These are phyloP conservation scores for Atta colombica DNA, from an alignment of 1,140 invertebrate species.

Conservation along the genomic window DNA sequence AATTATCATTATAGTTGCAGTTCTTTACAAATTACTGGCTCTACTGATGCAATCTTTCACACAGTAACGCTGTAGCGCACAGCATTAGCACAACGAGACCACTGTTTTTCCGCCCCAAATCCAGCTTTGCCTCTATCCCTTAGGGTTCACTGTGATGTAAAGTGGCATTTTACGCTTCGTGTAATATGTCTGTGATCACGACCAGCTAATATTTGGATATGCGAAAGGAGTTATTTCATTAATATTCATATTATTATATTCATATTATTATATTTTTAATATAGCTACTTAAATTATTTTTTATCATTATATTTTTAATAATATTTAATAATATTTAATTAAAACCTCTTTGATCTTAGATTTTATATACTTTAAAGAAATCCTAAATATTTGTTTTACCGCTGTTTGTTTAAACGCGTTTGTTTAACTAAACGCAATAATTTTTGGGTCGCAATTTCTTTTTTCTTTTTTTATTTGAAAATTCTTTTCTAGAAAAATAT, in stretches of 20 bases:
- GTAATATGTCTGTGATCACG: background rate
- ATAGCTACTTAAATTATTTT: too few species aligned
- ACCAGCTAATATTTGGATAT: constrained; percentile 25
- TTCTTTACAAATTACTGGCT: constrained; percentile 26
- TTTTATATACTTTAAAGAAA: background rate
- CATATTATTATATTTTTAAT: background rate
- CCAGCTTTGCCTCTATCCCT: constrained; percentile 34
- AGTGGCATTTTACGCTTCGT: constrained; percentile 35
- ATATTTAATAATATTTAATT: background rate
- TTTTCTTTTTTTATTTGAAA: too few species aligned
- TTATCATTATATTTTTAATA: background rate
- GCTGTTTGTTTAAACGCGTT: too few species aligned
- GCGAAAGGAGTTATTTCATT: background rate
- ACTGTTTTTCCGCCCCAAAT: constrained; percentile 41
- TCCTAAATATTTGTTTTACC: too few species aligned
- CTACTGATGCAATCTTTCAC: background rate
- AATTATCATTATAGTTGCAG: background rate
- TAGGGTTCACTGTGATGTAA: constrained; percentile 20
- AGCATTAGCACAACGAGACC: background rate
- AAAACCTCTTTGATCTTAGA: background rate
- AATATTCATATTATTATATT: background rate
- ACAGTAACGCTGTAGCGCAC: background rate
- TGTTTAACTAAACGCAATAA: too few species aligned
- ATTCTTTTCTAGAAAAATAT: too few species aligned
- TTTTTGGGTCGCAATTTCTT: too few species aligned